phyloP scores from a whole-genome alignment of 2,797 vertebrate species.

The Chelonia mydas region DNA sequence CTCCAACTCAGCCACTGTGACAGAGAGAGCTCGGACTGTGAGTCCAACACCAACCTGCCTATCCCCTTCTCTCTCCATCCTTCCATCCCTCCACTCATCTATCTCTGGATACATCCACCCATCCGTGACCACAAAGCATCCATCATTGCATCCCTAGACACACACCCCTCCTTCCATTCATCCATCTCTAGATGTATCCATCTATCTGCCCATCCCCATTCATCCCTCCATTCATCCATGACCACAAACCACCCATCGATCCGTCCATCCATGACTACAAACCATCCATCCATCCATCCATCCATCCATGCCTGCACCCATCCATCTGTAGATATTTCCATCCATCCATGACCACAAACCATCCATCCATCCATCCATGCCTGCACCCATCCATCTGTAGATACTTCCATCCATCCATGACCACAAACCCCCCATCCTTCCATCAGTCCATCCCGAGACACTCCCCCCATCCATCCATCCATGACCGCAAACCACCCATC shows the following conservation, averaged over 20 bases:
- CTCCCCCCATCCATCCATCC: accelerated
- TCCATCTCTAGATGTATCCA: not conserved
- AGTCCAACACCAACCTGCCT: not conserved
- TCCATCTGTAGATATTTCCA: too few relatives aligned
- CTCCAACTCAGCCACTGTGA: not conserved
- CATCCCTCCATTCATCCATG: too few relatives aligned
- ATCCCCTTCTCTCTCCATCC: not conserved
- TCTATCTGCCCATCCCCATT: accelerated
- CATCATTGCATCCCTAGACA: not conserved
- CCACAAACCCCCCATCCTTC: too few relatives aligned
- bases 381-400: too few relatives aligned
- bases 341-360: too few relatives aligned
- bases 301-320: not conserved
- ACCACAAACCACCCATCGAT: not conserved
- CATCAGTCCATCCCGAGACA: too few relatives aligned
- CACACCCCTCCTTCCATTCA: not conserved
- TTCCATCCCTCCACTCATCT: not conserved
- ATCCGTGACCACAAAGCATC: not conserved
- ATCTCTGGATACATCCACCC: not conserved
- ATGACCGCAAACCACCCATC: too few relatives aligned
- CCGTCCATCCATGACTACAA: too few relatives aligned
- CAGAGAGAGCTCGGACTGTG: not conserved
- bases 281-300: not conserved
- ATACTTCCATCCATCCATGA: too few relatives aligned
- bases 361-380: too few relatives aligned